Base-by-base conservation (phyloP, 1,140 invertebrate genomes). In the Anthonomus grandis region DNA sequence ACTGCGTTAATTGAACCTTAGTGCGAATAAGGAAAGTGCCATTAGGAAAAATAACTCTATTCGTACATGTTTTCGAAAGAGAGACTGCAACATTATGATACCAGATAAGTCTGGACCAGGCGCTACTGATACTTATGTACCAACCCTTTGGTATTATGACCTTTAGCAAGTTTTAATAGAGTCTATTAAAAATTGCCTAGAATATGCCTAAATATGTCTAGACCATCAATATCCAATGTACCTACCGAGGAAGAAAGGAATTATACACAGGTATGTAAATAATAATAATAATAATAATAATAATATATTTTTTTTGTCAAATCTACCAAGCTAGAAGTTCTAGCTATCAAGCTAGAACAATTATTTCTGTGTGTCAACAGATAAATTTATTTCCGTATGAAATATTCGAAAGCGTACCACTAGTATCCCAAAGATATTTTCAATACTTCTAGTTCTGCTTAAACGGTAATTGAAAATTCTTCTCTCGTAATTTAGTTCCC, bases 321-420 rank as follows among this genome's bases (percentile, higher is more conserved):
- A n/a, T n/a, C n/a, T n/a, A n/a, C n/a, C n/a, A n/a, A n/a, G n/a
- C n/a, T n/a, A n/a, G n/a, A n/a, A n/a, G n/a, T n/a, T n/a, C n/a
- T n/a, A n/a, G n/a, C n/a, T n/a, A n/a, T n/a, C 42, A 46, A 46
- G 42, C 42, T 46, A 46, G 42, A 46, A 25, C 23, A 22, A 46
- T 46, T 9, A 46, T 46, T 46, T 46, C 42, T 46, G 23, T 46
- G 38, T 46, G 42, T 46, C 42, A 46, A 46, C 42, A 46, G 42
- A 39, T 39, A 39, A 39, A 39, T 56, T 38, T 38, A 56, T 47
- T 47, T 48, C 12, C 19, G 52, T 58, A 17, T 61, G 55, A 21
- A 61, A 49, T 45, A 61, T 61, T 58, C 59, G 15, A 34, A 60
- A 60, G 39, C 24, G 21, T 17, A 52, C 25, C n/a, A 38, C 17